Percentiles rank a stretch among this genome's conserved stretches.
These are phyloP conservation scores for Hemaris fuciformis DNA, from an alignment of 2,888 invertebrate genomes.

Conservation along the genomic window DNA sequence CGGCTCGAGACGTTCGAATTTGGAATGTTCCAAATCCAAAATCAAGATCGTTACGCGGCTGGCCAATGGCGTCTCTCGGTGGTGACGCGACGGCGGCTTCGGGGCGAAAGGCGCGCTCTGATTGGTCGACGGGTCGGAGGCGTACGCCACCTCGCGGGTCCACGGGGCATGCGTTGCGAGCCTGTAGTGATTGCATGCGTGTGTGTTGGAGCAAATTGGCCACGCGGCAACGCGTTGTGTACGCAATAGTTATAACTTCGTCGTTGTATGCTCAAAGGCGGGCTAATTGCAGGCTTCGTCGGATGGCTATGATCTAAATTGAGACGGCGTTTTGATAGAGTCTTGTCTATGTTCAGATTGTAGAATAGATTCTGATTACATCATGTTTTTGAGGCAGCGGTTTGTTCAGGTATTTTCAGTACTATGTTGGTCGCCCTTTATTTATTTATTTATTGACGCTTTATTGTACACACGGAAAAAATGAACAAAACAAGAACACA, in stretches of 20 bases:
- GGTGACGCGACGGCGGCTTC: conserved; percentile 51
- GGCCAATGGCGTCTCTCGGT: conserved; percentile 62
- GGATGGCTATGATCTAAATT: background rate
- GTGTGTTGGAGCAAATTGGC: conserved; percentile 10
- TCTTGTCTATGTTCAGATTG: no score
- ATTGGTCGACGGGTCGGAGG: conserved; percentile 50
- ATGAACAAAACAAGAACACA: no score
- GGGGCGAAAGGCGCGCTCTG: conserved; percentile 47
- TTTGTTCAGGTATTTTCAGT: no score
- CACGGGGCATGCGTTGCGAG: conserved; percentile 10
- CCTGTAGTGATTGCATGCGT: conserved; percentile 27
- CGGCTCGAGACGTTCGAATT: conserved; percentile 63
- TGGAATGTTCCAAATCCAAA: conserved; percentile 62
- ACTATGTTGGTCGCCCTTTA: no score
- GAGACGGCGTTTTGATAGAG: background rate
- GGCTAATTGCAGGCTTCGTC: background rate
- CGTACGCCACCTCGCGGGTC: conserved; percentile 9
- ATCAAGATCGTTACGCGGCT: conserved; percentile 64
- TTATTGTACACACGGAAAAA: no score
- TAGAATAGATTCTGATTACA: no score
- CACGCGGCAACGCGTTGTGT: background rate
- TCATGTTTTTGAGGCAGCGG: no score
- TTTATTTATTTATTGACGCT: no score
- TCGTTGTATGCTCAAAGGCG: background rate
- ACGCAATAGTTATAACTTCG: background rate